Conservation (phyloP, 2,797 vertebrate species). For the Scyliorhinus canicula region DNA sequence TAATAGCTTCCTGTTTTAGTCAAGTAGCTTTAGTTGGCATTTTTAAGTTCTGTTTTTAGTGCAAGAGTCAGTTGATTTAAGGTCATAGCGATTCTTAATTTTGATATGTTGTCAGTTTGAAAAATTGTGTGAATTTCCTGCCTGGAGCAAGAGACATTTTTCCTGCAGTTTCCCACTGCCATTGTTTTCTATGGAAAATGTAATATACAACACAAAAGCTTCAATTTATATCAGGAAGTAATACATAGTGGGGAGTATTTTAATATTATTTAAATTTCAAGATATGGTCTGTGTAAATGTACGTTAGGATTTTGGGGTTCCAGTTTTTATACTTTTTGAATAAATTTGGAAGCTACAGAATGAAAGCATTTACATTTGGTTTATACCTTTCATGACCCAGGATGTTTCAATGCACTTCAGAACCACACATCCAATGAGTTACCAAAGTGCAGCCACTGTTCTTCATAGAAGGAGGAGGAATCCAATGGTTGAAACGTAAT, state of each 20-base stretch:
- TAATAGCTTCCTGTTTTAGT: constrained; percentile 20
- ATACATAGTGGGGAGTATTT: background rate
- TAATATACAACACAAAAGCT: background rate
- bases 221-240: background rate
- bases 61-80: background rate
- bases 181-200: background rate
- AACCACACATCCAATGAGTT: background rate
- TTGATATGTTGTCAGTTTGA: constrained; percentile 21
- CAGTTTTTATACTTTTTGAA: background rate
- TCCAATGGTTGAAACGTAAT: background rate
- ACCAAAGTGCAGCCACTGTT: background rate
- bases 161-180: background rate
- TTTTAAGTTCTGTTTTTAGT: constrained; percentile 15
- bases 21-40: background rate
- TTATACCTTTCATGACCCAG: background rate
- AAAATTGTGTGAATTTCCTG: constrained; percentile 28
- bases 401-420: too few relatives aligned
- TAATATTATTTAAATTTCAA: background rate
- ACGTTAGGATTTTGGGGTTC: background rate
- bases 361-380: background rate
- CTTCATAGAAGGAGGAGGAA: background rate
- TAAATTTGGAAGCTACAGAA: background rate
- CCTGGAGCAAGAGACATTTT: background rate
- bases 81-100: background rate
- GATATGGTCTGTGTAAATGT: background rate